Evolutionary conservation across 2,888 invertebrate genomes (phyloP).

Genomic region (Desoria tigrina): DNA sequence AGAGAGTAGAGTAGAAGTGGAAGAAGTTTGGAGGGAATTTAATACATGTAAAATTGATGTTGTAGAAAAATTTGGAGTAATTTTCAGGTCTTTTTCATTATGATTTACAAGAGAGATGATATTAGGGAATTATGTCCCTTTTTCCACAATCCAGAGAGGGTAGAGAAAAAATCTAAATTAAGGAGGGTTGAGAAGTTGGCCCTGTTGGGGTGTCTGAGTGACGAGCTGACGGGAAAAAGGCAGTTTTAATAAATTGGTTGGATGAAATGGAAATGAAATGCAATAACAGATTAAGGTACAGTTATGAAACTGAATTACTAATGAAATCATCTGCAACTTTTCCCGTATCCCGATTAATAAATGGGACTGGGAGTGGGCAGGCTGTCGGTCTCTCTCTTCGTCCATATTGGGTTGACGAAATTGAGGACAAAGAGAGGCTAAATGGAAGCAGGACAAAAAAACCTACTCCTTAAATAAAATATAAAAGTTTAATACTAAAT

Average conservation of each 20-base stretch:
- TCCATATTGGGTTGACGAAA: too few relatives aligned
- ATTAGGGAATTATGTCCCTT: too few relatives aligned
- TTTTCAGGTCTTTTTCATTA: slow-evolving; percentile 13
- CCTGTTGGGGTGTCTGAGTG: background rate
- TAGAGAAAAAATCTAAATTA: background rate
- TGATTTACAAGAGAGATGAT: background rate
- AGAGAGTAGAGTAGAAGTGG: background rate
- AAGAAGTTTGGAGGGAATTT: slow-evolving; percentile 1
- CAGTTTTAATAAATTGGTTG: slow-evolving; percentile 23
- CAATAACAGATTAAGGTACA: slow-evolving; percentile 4
- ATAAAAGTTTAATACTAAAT: too few relatives aligned
- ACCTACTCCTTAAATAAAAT: too few relatives aligned
- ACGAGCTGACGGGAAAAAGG: slow-evolving; percentile 4
- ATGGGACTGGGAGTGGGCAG: background rate
- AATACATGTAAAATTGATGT: background rate
- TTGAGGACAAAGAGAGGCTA: too few relatives aligned
- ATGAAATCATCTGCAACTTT: slow-evolving; percentile 4
- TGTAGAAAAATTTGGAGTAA: slow-evolving; percentile 5
- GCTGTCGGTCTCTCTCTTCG: too few relatives aligned
- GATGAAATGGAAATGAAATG: slow-evolving; percentile 5
- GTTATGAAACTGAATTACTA: slow-evolving; percentile 2
- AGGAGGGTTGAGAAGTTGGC: slow-evolving; percentile 2
- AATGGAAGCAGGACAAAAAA: too few relatives aligned
- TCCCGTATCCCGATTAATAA: slow-evolving; percentile 4
- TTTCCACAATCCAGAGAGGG: background rate